Evolutionary conservation across 92 coral and sea anemone species (phyloP), one percentile per base, ranked within the genome.

Genomic region (Phenganax subtilis): DNA sequence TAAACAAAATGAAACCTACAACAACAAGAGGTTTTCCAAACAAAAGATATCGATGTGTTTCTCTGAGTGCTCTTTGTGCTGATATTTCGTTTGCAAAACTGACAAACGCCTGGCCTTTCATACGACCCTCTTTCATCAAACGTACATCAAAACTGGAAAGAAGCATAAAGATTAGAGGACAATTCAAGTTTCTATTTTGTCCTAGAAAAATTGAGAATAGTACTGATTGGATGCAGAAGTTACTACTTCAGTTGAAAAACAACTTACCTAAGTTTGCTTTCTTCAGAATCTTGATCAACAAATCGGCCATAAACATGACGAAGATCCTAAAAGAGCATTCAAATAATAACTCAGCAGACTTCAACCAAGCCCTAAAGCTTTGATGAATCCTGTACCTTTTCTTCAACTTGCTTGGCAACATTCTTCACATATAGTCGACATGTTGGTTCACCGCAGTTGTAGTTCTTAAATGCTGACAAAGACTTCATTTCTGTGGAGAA

Each of bases 51-150:
- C 97, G 93, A 83, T 93, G 93, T 0, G 85, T 90, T 17, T 93
- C 97, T 70, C 88, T 85, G 28, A 93, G 80, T 57, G 98, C 98
- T 60, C 86, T 89, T 70, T 91, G 89, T 12, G 98, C 97, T 30
- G 85, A 87, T 16, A 85, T 86, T 75, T 93, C 98, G 73, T 88
- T 89, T 10, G 97, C 92, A 44, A 94, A 85, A 15, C 94, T 94
- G 17, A 94, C 87, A 57, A 94, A 94, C 6, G 97, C 98, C 62
- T 94, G 98, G 1, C 98, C 98, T 81, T 94, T 94, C 98, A 94
- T 94, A 11, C 97, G 91, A 7, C 98, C 98, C 76, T 94, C 98
- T 86, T 90, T 94, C 98, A 94, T 94, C 69, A 92, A 87, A 28
- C 98, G 97, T 52, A 94, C 87, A 85, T 94, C 98, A 85, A 94